These are phyloP conservation scores for Amazona ochrocephala DNA, from an alignment of 2,797 vertebrate species.

Conservation along the genomic window DNA sequence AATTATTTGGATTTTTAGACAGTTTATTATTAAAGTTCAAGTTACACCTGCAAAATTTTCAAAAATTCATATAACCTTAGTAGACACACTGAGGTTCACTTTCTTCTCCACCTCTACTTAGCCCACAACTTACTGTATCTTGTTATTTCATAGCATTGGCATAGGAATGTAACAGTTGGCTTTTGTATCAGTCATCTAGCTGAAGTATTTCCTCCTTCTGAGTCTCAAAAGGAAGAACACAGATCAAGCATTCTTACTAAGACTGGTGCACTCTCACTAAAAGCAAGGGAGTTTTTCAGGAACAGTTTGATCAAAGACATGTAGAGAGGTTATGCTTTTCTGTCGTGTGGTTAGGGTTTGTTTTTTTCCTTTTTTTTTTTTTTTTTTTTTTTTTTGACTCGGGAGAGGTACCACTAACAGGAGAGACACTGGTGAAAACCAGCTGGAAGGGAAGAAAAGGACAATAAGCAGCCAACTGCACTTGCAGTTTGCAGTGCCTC, in stretches of 20 bases:
- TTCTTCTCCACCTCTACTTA: background rate
- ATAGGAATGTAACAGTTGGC: background rate
- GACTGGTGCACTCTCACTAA: background rate
- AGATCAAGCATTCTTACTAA: background rate
- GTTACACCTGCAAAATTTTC: background rate
- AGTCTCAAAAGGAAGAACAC: background rate
- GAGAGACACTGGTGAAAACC: background rate
- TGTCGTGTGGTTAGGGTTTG: background rate
- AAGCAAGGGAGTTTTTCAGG: background rate
- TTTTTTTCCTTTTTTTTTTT: too few species aligned
- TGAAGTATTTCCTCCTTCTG: background rate
- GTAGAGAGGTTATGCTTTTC: background rate
- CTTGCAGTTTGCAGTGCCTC: background rate
- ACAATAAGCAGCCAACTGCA: background rate
- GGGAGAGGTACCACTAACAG: background rate
- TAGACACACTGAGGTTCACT: background rate
- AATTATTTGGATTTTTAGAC: background rate
- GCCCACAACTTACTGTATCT: background rate
- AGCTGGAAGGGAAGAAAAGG: background rate
- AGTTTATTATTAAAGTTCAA: background rate
- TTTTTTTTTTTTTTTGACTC: background rate
- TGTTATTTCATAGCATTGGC: background rate
- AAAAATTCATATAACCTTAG: background rate
- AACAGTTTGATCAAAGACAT: background rate
- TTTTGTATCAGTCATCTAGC: background rate